Percentiles rank a stretch among this genome's conserved stretches.
Conservation (phyloP, 1,140 invertebrate genomes). For the Archivesica marissinica region DNA sequence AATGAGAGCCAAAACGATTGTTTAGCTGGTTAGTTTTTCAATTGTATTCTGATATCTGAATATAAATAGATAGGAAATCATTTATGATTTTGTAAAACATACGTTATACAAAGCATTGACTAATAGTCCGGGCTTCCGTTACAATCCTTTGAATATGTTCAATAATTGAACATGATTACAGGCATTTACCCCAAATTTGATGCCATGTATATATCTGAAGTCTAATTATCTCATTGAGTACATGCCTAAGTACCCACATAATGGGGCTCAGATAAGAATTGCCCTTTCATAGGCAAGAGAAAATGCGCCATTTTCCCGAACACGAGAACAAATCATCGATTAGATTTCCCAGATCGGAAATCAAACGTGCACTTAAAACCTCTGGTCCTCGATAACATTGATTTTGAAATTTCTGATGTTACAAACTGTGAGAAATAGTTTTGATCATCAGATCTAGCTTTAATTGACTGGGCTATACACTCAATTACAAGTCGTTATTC, state of each 20-base stretch:
- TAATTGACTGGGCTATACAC: constrained; percentile 60
- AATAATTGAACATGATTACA: constrained; percentile 32
- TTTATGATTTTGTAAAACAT: no score
- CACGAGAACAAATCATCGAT: constrained; percentile 54
- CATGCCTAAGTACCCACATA: constrained; percentile 22
- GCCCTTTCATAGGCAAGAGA: constrained; percentile 2
- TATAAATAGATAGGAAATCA: no score
- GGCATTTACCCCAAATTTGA: constrained; percentile 23
- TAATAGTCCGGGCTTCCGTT: constrained; percentile 17
- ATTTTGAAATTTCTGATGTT: constrained; percentile 64
- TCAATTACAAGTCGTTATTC: constrained; percentile 65
- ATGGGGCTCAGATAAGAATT: constrained; percentile 41
- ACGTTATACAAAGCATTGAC: constrained; percentile 32
- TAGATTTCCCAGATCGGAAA: constrained; percentile 30
- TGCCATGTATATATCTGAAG: neutral
- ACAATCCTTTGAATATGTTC: constrained; percentile 4
- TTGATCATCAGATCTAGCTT: constrained; percentile 51
- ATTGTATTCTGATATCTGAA: no score
- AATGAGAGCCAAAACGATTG: no score
- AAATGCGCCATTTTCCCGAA: constrained; percentile 34
- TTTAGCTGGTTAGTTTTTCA: no score
- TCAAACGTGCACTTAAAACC: constrained; percentile 50
- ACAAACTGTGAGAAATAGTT: constrained; percentile 61
- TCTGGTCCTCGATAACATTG: constrained; percentile 46
- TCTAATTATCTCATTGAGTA: constrained; percentile 26